phyloP scores from a whole-genome alignment of 2,113 vertebrate genomes.

The Fregata magnificens region DNA sequence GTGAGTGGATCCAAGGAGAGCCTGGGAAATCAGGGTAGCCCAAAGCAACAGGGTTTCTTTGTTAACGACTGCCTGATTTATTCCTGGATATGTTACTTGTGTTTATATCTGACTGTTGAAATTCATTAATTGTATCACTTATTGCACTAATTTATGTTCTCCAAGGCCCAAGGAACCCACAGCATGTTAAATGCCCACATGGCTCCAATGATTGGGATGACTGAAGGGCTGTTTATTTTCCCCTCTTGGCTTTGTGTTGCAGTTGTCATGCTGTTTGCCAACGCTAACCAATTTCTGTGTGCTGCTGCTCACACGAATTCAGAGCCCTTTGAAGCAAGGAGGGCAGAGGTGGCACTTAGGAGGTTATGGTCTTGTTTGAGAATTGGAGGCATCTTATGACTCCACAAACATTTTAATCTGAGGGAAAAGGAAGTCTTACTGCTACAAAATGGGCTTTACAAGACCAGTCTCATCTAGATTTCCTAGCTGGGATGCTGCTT shows the following conservation, averaged over 20 bases:
- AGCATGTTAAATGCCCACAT: slow-evolving; percentile 48
- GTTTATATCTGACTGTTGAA: slow-evolving; percentile 28
- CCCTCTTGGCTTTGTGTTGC: slow-evolving; percentile 53
- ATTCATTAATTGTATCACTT: slow-evolving; percentile 39
- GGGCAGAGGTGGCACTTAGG: neutral
- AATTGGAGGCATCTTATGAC: neutral
- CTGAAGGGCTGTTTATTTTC: slow-evolving; percentile 59
- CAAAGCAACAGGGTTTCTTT: neutral
- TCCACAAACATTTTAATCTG: neutral
- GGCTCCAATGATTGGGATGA: slow-evolving; percentile 40
- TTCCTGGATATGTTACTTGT: neutral
- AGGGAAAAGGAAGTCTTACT: neutral
- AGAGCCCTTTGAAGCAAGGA: neutral
- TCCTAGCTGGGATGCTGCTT: neutral
- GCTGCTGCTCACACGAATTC: neutral
- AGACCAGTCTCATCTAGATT: neutral
- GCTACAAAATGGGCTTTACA: neutral
- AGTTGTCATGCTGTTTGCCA: slow-evolving; percentile 50
- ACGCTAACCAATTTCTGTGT: neutral
- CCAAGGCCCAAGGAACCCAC: neutral
- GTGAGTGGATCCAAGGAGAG: neutral
- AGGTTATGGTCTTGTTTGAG: neutral
- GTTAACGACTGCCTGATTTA: slow-evolving; percentile 22
- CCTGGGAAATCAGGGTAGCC: neutral
- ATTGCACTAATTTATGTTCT: slow-evolving; percentile 44